Conservation (phyloP, 2,113 vertebrate species). For the Heliornis fulica region DNA sequence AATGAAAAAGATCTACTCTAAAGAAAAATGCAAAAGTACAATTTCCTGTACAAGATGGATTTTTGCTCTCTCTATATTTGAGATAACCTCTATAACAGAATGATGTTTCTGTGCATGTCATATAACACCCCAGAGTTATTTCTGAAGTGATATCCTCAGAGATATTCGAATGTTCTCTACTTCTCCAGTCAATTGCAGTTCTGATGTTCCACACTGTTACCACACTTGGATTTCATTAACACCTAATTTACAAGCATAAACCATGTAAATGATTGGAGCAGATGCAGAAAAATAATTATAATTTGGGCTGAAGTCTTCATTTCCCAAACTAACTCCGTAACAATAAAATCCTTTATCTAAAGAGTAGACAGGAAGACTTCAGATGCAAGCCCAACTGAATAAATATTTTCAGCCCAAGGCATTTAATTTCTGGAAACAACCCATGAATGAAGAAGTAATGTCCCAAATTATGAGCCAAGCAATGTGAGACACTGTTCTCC, state of each 20-base stretch:
- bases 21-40: background rate
- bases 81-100: background rate
- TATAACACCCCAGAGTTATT: background rate
- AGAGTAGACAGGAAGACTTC: background rate
- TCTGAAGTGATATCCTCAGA: conserved; percentile 36
- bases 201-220: conserved; percentile 67
- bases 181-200: conserved; percentile 56
- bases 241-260: conserved; percentile 70
- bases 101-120: background rate
- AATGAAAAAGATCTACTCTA: background rate
- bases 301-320: conserved; percentile 68
- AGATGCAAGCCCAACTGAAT: background rate
- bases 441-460: background rate
- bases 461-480: background rate
- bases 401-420: background rate
- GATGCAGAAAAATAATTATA: conserved; percentile 70
- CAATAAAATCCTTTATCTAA: conserved; percentile 44
- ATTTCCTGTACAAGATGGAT: background rate
- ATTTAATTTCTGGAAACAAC: background rate
- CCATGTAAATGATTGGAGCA: conserved; percentile 65
- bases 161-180: conserved; percentile 14
- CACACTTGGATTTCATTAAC: conserved; percentile 71
- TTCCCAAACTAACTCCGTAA: conserved; percentile 43
- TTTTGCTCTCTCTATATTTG: background rate
- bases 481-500: background rate